These are phyloP conservation scores for Acleris emargana DNA, from an alignment of 2,888 invertebrate genomes.

Conservation along the genomic window DNA sequence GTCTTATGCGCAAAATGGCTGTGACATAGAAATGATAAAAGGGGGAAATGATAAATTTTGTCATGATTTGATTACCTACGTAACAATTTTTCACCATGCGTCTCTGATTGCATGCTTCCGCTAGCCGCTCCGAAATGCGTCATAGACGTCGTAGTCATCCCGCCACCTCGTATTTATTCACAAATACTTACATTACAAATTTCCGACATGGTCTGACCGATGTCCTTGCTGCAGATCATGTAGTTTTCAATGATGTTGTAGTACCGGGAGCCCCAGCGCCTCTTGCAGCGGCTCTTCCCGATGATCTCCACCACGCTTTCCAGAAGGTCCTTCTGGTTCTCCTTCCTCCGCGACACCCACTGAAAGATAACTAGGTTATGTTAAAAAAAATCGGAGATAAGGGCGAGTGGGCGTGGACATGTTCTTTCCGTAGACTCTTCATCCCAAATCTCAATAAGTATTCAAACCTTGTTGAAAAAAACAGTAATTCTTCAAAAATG, in stretches of 20 bases:
- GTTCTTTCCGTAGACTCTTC: no score
- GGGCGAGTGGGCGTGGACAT: no score
- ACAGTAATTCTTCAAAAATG: no score
- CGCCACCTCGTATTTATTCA: background rate
- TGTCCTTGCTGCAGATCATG: slow-evolving; percentile 74
- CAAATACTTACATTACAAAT: slow-evolving; percentile 67
- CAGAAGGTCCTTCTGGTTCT: slow-evolving; percentile 63
- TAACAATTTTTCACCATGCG: no score
- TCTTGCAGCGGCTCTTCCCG: slow-evolving; percentile 64
- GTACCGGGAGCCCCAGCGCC: slow-evolving; percentile 69
- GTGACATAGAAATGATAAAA: no score
- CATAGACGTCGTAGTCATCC: background rate
- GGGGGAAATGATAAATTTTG: no score
- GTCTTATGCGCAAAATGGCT: no score
- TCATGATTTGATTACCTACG: no score
- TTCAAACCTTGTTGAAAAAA: no score
- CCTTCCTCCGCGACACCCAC: slow-evolving; percentile 65
- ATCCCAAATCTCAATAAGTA: no score
- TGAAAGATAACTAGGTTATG: slow-evolving; percentile 37
- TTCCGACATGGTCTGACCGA: slow-evolving; percentile 73
- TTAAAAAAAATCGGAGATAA: no score
- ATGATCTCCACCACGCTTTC: slow-evolving; percentile 67
- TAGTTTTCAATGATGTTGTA: slow-evolving; percentile 75
- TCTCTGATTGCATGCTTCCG: no score
- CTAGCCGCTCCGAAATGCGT: background rate